A percentile compares a stretch with the other conserved stretches of the same genome.
Conservation (phyloP, 2,797 vertebrate species). For the Cacajao melanocephalus region DNA sequence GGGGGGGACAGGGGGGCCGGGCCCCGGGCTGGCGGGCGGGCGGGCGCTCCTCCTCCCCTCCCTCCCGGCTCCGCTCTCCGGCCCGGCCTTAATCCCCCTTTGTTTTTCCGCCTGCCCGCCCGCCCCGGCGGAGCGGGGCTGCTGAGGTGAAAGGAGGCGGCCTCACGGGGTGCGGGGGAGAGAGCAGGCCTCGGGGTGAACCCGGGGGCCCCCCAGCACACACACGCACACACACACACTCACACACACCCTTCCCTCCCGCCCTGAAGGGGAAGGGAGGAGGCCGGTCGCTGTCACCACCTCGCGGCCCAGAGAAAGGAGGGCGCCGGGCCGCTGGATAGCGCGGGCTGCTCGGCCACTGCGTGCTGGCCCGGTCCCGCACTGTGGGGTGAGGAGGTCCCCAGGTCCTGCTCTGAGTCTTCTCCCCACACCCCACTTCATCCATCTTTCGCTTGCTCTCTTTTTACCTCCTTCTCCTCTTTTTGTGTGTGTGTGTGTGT, state of each 20-base stretch:
- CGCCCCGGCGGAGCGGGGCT: conserved; percentile 71
- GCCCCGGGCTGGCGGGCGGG: conserved; percentile 74
- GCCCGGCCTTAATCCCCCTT: conserved; percentile 80
- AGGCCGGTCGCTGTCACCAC: conserved; percentile 75
- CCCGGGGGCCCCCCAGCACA: conserved; percentile 66
- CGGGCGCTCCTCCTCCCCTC: conserved; percentile 78
- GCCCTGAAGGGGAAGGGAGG: conserved; percentile 71
- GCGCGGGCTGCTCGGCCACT: conserved; percentile 44
- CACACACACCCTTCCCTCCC: conserved; percentile 73
- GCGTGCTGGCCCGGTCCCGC: conserved; percentile 29
- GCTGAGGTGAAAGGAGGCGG: conserved; percentile 77
- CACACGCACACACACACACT: conserved; percentile 55
- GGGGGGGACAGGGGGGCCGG: conserved; percentile 77
- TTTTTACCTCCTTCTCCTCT: neutral
- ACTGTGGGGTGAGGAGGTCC: neutral
- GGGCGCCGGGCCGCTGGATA: conserved; percentile 64
- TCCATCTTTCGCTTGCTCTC: neutral
- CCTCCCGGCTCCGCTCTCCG: conserved; percentile 75
- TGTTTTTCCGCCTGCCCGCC: conserved; percentile 78
- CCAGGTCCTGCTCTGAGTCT: neutral
- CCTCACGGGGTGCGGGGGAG: conserved; percentile 76
- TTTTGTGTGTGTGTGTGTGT: conserved; percentile 40
- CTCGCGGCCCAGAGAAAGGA: conserved; percentile 71
- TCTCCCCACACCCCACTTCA: neutral
- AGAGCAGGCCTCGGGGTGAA: conserved; percentile 75